Conservation (phyloP, 2,888 invertebrate genomes). For the Gastrophysa polygoni region DNA sequence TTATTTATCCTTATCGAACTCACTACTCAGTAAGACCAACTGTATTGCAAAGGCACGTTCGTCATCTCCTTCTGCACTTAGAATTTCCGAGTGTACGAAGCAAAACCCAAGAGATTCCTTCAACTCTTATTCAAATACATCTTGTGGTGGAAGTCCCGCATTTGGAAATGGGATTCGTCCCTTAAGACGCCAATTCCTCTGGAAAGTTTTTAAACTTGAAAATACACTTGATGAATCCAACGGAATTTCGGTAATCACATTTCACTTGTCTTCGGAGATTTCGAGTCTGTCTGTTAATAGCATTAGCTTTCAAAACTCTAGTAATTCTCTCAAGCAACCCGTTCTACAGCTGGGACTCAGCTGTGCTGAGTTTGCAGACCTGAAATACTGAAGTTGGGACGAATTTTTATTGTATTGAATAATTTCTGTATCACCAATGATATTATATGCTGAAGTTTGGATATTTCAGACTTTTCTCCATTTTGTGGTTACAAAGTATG, state of each 20-base stretch:
- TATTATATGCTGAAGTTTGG: too few species aligned
- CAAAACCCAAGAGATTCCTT: neutral
- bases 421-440: too few species aligned
- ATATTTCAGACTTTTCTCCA: too few species aligned
- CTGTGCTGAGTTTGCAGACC: too few species aligned
- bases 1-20: too few species aligned
- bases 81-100: neutral
- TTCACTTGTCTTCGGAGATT: conserved; percentile 26
- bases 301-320: conserved; percentile 21
- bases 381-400: too few species aligned
- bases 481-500: too few species aligned
- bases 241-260: conserved; percentile 28
- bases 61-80: neutral
- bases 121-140: neutral
- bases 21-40: too few species aligned
- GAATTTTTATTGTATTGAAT: too few species aligned
- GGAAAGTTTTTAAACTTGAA: conserved; percentile 20
- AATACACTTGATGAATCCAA: conserved; percentile 26
- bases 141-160: neutral
- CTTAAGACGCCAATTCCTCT: neutral
- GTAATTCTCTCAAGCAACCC: conserved; percentile 20
- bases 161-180: neutral
- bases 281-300: conserved; percentile 17
- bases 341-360: conserved; percentile 27
- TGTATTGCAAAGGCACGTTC: neutral